Conservation (phyloP, 1,140 invertebrate genomes). For the Arion vulgaris region DNA sequence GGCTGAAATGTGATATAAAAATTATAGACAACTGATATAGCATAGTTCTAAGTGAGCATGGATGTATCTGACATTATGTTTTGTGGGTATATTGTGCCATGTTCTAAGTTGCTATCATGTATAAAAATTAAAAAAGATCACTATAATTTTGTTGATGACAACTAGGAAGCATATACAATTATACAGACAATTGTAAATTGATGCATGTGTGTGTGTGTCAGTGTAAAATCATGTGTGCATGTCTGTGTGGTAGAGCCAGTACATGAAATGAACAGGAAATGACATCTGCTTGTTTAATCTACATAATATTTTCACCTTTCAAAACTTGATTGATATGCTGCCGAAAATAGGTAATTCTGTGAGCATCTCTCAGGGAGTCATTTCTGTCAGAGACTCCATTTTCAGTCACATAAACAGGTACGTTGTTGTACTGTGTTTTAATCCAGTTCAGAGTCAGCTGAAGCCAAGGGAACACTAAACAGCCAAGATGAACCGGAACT, state of each 20-base stretch:
- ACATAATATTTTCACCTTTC: constrained; percentile 59
- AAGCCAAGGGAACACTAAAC: constrained; percentile 72
- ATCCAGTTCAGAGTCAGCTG: constrained; percentile 79
- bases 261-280: too few species aligned
- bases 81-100: too few species aligned
- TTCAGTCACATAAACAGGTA: constrained; percentile 78
- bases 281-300: too few species aligned
- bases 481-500: constrained; percentile 55
- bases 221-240: too few species aligned
- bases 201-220: too few species aligned
- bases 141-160: too few species aligned
- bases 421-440: constrained; percentile 76
- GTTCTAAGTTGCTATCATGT: too few species aligned
- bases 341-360: constrained; percentile 74
- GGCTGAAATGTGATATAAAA: constrained; percentile 42
- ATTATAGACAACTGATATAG: neutral
- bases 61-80: too few species aligned
- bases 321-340: constrained; percentile 78
- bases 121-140: too few species aligned
- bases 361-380: constrained; percentile 73
- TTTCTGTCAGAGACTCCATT: constrained; percentile 77
- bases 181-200: too few species aligned
- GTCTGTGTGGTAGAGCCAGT: too few species aligned
- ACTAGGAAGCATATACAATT: too few species aligned
- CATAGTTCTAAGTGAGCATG: neutral